Evolutionary conservation across 2,888 invertebrate genomes (phyloP), one percentile per base, ranked within the genome.

Genomic region (Globia sparganii): DNA sequence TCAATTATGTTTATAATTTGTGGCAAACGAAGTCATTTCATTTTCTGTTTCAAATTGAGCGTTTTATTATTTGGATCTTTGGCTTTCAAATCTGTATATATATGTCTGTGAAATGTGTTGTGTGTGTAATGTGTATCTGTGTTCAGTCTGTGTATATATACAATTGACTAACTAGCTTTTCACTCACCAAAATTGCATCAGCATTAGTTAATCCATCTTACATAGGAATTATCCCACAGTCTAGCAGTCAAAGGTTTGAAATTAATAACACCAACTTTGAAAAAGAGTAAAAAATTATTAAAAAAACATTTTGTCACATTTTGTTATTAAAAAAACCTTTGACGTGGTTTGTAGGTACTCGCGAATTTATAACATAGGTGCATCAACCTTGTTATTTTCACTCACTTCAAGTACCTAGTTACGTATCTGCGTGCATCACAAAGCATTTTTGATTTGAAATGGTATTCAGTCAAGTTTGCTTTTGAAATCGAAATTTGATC

Each of bases 371-470:
- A 13, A 25, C 31, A 56, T 18, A 18, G 11, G 53, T 56, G 43
- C 21, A 72, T 15, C 11, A 56, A 62, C 18, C 40, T 31, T 31
- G 13, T 64, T 28, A 21, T 40, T 53, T 28, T 56, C 25, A 34
- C 43, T 21, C 21, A 75, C n/a, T 43, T 15, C 6, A 3, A 53
- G 34, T 31, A 49, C 0, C 0, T 37, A 43, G 15, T n/a, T 21
- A 53, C 9, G 28, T 31, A 28, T 4, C 5, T 46, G 46, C 6
- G 18, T 21, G 6, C 21, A 2, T 46, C 49, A 49, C 18, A 53
- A 79, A 66, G 79, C 34, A 49, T 59, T 79, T 72, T 72, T 43
- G 0, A 28, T 43, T 59, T 21, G 9, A 53, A 66, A 72, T 49
- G 34, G 9, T 11, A 40, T 58, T 64, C 40, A 64, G n/a, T 15